Base-by-base conservation (phyloP, 2,113 vertebrate species). In the Plecotus auritus region DNA sequence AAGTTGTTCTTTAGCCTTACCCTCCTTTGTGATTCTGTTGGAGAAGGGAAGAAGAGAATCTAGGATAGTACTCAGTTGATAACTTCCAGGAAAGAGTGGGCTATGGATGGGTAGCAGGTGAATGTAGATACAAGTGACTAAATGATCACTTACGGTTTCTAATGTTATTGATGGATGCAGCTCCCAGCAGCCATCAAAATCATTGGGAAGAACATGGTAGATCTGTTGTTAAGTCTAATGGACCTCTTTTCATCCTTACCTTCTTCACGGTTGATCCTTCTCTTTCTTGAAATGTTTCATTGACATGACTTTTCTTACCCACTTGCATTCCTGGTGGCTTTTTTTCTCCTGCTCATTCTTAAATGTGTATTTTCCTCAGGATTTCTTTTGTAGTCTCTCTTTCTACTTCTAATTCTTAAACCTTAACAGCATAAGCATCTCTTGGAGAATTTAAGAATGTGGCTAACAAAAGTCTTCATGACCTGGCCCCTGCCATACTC, bases 211-310 rank as follows among this genome's bases (percentile, higher is more conserved):
- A 82, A 69, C 42, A 30, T 81, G 26, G 32, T 51, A 42, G 70
- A 85, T 45, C 22, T 93, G 12, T 85, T 93, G 18, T 81, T 74
- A 61, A 87, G 30, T 83, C 14, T 78, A 85, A 73, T 28, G 64
- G 26, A 73, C 23, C 32, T 23, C 23, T n/a, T 87, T 77, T 72
- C 26, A 83, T 91, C 42, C 35, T 88, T 84, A 51, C 18, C 42
- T 88, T 94, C 42, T 30, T 82, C 35, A 69, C 9, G 35, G 26
- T 83, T 89, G 85, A 89, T 35, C 42, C 37, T 73, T 73, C 4
- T 82, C 74, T 76, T 69, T 94, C 78, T 73, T 78, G 66, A 93
- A 89, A 80, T 85, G 42, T 87, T 93, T 85, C 73, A 70, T 73
- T 85, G 51, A 80, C 17, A 42, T 47, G 61, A 35, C 32, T 82